Evolutionary conservation across 2,113 vertebrate genomes (phyloP).

Genomic region (Cephalopterus ornatus): DNA sequence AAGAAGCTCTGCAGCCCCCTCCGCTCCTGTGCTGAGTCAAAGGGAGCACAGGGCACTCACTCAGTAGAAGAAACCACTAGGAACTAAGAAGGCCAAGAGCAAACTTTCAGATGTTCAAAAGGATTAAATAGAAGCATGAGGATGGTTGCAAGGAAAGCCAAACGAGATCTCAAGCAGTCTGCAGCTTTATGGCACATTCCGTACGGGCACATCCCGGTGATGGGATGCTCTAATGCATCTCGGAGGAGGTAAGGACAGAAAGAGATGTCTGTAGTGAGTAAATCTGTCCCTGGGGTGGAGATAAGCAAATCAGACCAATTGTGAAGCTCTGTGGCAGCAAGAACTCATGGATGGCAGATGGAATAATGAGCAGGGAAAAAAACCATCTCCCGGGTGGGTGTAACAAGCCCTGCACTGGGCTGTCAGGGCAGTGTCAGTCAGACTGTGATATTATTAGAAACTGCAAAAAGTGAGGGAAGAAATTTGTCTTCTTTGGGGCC

Average conservation of each 20-base stretch:
- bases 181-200: neutral
- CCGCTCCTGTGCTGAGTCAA: neutral
- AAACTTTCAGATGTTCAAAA: neutral
- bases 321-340: neutral
- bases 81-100: neutral
- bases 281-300: neutral
- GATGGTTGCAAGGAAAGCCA: neutral
- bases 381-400: neutral
- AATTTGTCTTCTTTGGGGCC: neutral
- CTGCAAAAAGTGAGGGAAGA: neutral
- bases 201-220: too few relatives aligned
- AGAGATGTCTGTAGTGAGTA: neutral
- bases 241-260: neutral
- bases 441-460: neutral
- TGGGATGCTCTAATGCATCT: neutral
- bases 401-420: neutral
- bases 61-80: neutral
- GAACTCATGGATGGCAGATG: neutral
- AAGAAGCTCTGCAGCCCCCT: neutral
- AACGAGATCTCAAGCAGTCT: neutral
- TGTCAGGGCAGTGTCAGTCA: neutral
- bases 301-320: neutral
- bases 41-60: accelerated
- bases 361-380: neutral
- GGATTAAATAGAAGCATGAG: neutral